Evolutionary conservation across 1,140 invertebrate species (phyloP), one percentile per base, ranked within the genome.

Genomic region (Caenorhabditis briggsae): DNA sequence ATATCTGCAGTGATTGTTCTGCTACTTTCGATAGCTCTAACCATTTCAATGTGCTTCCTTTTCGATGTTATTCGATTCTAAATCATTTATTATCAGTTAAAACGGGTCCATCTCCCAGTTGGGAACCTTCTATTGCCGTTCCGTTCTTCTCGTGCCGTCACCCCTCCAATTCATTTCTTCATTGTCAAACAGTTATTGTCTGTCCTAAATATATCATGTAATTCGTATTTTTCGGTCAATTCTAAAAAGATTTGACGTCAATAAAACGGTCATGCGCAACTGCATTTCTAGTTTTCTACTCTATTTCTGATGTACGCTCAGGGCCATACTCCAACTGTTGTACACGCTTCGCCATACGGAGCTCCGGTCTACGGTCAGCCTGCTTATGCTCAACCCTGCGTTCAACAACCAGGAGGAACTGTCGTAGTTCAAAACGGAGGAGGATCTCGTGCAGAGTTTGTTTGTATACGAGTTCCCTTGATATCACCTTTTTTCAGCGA

Each of bases 251-350:
- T 33, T 33, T 33, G 33, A 33, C 33, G 33, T 33, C 33, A n/a
- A 59, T n/a, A 59, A 59, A n/a, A 2, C 18, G n/a, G n/a, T n/a
- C n/a, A n/a, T n/a, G 2, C 16, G 3, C n/a, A 11, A n/a, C 18
- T 12, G 14, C 61, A 65, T 65, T 65, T 14, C 61, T 65, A 33
- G 33, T 65, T 33, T 65, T 16, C 5, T 65, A 59, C 61, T 33
- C 11, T 14, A 33, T 59, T 59, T 59, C 14, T n/a, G n/a, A 65
- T 65, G 61, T 65, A 65, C 61, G 61, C 23, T 33, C 61, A 9
- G 11, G 61, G 61, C 9, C 18, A 65, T 65, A 41, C 61, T 41
- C 61, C 61, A 65, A 65, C 61, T 8, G 61, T 65, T 65, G 61
- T 65, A 14, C 61, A 65, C 18, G 25, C 33, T 18, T 12, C 23